phyloP scores from a whole-genome alignment of 2,888 invertebrate genomes.

The Elaeidobius kamerunicus region DNA sequence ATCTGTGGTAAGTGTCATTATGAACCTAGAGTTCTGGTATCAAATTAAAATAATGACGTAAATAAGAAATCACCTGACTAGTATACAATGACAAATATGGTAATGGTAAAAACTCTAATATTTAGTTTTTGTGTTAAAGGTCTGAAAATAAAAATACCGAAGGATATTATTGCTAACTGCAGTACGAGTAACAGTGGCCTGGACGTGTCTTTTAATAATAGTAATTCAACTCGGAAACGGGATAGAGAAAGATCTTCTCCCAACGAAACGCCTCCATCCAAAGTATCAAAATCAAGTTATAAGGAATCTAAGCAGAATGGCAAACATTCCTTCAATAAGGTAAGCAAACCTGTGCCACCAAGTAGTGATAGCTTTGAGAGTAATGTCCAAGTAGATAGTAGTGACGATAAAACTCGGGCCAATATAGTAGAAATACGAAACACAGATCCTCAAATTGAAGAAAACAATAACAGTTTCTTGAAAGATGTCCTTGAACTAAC shows the following conservation, averaged over 20 bases:
- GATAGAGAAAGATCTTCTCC: conserved; percentile 30
- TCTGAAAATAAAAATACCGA: conserved; percentile 78
- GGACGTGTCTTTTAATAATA: conserved; percentile 11
- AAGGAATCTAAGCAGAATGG: conserved; percentile 46
- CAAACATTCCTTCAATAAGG: conserved; percentile 47
- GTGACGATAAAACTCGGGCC: conserved; percentile 13
- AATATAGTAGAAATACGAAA: not conserved
- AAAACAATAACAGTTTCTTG: conserved; percentile 15
- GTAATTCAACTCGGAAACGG: conserved; percentile 23
- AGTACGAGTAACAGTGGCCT: conserved; percentile 10
- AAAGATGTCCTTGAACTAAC: not conserved
- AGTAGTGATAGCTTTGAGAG: conserved; percentile 27
- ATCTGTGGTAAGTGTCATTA: too few relatives aligned
- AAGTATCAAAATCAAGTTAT: conserved; percentile 41
- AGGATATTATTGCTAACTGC: conserved; percentile 59
- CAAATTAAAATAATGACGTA: too few relatives aligned
- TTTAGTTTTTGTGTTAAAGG: conserved; percentile 40
- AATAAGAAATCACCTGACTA: too few relatives aligned
- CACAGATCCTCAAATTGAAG: conserved; percentile 16
- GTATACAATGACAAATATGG: too few relatives aligned
- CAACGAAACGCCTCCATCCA: conserved; percentile 41
- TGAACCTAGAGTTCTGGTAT: too few relatives aligned
- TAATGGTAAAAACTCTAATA: not conserved
- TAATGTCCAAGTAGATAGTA: conserved; percentile 28
- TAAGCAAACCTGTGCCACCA: conserved; percentile 39